Conservation (phyloP, 2,797 vertebrate species). For the Falco columbarius region DNA sequence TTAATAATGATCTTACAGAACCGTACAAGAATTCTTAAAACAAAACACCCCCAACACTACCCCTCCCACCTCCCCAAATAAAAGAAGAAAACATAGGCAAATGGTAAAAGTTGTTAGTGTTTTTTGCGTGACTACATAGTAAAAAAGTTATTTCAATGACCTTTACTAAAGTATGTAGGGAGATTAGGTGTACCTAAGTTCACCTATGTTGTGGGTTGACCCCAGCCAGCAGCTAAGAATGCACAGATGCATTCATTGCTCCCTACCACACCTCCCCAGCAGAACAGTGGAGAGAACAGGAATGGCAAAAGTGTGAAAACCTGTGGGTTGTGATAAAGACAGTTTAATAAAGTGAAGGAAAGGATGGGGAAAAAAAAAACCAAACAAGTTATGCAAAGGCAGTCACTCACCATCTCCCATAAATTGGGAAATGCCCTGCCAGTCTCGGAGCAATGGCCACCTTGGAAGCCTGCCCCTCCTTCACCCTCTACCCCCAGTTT, state of each 20-base stretch:
- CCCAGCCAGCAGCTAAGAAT: background rate
- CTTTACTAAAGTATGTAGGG: background rate
- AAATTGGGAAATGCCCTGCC: background rate
- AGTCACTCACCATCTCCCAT: background rate
- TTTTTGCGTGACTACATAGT: background rate
- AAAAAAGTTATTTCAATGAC: background rate
- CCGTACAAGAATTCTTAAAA: background rate
- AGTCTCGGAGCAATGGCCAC: background rate
- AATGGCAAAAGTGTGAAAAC: background rate
- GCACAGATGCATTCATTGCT: background rate
- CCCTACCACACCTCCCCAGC: background rate
- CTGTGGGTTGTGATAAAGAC: background rate
- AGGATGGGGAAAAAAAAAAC: background rate
- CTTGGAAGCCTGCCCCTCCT: background rate
- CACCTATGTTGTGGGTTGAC: too few species aligned
- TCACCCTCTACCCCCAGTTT: background rate
- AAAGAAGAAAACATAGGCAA: background rate
- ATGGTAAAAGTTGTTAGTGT: background rate
- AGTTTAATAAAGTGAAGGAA: background rate
- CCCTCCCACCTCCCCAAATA: background rate
- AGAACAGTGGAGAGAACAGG: background rate
- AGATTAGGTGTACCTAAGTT: background rate
- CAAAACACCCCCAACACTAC: background rate
- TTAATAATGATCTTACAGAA: background rate
- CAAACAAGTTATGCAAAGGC: background rate